These are phyloP conservation scores for Standfussiana lucernea DNA, from an alignment of 2,888 invertebrate species.

Conservation along the genomic window DNA sequence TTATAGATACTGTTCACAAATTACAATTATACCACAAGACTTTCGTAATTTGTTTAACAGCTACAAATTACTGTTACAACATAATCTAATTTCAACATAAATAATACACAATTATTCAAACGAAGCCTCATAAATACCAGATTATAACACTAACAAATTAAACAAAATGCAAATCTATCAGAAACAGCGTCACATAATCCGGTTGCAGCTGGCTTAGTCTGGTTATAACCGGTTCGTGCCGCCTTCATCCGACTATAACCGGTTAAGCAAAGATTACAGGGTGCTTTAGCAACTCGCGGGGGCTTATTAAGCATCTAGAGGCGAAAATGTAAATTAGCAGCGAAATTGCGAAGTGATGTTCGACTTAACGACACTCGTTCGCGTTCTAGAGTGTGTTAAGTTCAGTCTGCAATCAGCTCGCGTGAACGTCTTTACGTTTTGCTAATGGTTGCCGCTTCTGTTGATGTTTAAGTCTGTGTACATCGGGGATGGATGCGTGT, in stretches of 20 bases:
- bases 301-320: conserved; percentile 77
- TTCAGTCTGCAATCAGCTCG: conserved; percentile 68
- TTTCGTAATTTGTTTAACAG: conserved; percentile 14
- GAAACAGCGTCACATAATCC: conserved; percentile 58
- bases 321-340: conserved; percentile 79
- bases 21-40: neutral
- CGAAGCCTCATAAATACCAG: conserved; percentile 37
- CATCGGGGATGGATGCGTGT: neutral
- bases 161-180: conserved; percentile 64
- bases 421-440: conserved; percentile 64
- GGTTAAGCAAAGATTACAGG: conserved; percentile 75
- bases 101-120: conserved; percentile 48
- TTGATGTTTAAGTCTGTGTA: conserved; percentile 51
- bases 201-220: conserved; percentile 62
- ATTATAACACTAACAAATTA: conserved; percentile 53
- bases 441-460: conserved; percentile 65
- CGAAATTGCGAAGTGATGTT: conserved; percentile 74
- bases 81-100: conserved; percentile 33
- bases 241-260: conserved; percentile 66
- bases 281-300: conserved; percentile 70
- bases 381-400: conserved; percentile 69
- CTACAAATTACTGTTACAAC: conserved; percentile 40
- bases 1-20: neutral
- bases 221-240: conserved; percentile 68
- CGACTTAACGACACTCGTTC: conserved; percentile 73